A percentile compares a stretch with the other conserved stretches of the same genome.
These are phyloP conservation scores for Laothoe populi DNA, from an alignment of 2,888 invertebrate species.

Conservation along the genomic window DNA sequence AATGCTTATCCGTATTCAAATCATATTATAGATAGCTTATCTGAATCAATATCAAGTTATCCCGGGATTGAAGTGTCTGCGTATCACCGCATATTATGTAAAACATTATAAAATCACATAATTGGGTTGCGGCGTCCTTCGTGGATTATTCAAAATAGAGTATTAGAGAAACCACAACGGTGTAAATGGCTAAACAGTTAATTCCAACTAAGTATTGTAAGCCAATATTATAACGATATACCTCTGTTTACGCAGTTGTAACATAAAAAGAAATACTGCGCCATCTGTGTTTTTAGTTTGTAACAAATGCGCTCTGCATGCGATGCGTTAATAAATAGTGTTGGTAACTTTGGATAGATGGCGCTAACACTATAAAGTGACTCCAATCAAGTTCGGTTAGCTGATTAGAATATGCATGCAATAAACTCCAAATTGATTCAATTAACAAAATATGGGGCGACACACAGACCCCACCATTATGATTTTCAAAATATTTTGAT, in stretches of 20 bases:
- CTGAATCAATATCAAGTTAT: constrained; percentile 3
- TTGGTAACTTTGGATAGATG: background rate
- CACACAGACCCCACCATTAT: too few species aligned
- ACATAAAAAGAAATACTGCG: constrained; percentile 11
- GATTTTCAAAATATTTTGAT: too few species aligned
- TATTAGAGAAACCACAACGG: constrained; percentile 12
- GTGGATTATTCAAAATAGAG: constrained; percentile 23
- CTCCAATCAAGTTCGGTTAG: too few species aligned
- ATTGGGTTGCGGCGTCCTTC: constrained; percentile 23
- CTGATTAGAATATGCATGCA: too few species aligned
- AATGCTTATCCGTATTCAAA: background rate
- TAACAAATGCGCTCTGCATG: background rate
- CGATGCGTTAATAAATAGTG: background rate
- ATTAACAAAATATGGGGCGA: too few species aligned
- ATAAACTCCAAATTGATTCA: too few species aligned
- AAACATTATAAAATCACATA: constrained; percentile 21
- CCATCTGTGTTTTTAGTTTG: constrained; percentile 6
- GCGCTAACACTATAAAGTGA: background rate
- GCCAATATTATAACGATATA: background rate
- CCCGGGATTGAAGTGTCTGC: background rate
- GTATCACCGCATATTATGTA: constrained; percentile 12
- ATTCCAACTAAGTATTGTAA: constrained; percentile 7
- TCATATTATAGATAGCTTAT: constrained; percentile 10
- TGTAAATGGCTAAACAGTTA: constrained; percentile 1
- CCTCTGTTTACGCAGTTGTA: background rate